Conservation (phyloP, 2,113 vertebrate species). For the Cyanocitta stelleri region DNA sequence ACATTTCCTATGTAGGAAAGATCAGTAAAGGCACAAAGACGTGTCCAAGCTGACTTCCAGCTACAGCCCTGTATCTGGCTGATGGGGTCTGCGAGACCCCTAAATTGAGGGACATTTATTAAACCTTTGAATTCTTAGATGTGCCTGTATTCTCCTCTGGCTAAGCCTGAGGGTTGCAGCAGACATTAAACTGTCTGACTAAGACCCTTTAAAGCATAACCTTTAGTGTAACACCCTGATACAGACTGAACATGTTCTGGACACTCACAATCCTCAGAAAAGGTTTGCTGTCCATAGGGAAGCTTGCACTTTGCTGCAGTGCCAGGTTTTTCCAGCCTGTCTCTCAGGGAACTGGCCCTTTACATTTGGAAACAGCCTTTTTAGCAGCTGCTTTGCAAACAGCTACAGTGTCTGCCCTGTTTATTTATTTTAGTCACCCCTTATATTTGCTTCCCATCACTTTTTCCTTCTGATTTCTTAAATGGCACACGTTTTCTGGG, state of each 20-base stretch:
- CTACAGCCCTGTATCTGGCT: not conserved
- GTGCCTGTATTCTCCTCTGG: not conserved
- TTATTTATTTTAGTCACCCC: not conserved
- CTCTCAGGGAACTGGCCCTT: not conserved
- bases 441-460: not conserved
- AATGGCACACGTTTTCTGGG: not conserved
- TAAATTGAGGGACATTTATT: not conserved
- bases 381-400: not conserved
- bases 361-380: not conserved
- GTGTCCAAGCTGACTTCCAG: not conserved
- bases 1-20: not conserved
- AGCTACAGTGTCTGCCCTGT: not conserved
- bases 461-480: not conserved
- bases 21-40: not conserved
- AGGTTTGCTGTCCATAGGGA: accelerated
- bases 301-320: not conserved
- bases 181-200: not conserved
- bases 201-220: not conserved
- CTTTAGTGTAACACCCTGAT: not conserved
- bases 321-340: not conserved
- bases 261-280: not conserved
- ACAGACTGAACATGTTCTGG: not conserved
- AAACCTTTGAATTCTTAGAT: not conserved
- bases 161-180: not conserved
- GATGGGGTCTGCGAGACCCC: not conserved